A percentile compares a stretch with the other conserved stretches of the same genome.
Conservation (phyloP, 1,140 invertebrate genomes). For the Bombus turneri region DNA sequence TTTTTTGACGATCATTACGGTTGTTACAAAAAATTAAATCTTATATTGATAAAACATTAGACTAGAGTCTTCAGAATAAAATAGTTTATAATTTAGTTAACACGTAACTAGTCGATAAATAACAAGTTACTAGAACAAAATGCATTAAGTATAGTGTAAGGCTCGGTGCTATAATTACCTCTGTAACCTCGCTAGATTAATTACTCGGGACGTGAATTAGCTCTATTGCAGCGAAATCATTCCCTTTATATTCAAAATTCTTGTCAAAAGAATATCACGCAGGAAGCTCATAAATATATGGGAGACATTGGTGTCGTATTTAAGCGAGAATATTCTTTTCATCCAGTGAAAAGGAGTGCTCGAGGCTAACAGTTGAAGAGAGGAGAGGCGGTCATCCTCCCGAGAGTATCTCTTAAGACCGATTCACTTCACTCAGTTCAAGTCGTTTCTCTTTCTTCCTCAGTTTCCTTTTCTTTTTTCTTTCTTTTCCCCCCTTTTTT, state of each 20-base stretch:
- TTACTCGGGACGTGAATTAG: neutral
- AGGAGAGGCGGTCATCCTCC: slow-evolving; percentile 35
- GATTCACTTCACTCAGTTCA: slow-evolving; percentile 54
- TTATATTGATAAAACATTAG: too few relatives aligned
- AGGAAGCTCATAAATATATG: neutral
- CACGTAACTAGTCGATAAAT: too few relatives aligned
- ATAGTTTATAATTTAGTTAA: too few relatives aligned
- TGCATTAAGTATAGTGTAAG: too few relatives aligned
- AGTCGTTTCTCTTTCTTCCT: slow-evolving; percentile 33
- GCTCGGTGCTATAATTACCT: too few relatives aligned
- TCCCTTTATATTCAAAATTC: too few relatives aligned
- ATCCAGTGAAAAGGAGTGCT: slow-evolving; percentile 1
- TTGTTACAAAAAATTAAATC: neutral
- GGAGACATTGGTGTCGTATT: slow-evolving; percentile 13
- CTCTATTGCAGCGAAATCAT: neutral
- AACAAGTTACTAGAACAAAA: too few relatives aligned
- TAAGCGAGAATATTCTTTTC: slow-evolving; percentile 20
- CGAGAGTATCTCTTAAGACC: slow-evolving; percentile 51
- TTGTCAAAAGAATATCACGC: neutral
- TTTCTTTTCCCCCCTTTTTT: neutral
- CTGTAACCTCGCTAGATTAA: neutral
- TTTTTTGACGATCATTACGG: neutral
- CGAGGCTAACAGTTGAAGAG: slow-evolving; percentile 22
- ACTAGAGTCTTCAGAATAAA: too few relatives aligned
- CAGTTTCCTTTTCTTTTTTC: neutral